A percentile compares a stretch with the other conserved stretches of the same genome.
Conservation (phyloP, 53 echinoderm and acorn worm genomes). For the Astropecten irregularis region DNA sequence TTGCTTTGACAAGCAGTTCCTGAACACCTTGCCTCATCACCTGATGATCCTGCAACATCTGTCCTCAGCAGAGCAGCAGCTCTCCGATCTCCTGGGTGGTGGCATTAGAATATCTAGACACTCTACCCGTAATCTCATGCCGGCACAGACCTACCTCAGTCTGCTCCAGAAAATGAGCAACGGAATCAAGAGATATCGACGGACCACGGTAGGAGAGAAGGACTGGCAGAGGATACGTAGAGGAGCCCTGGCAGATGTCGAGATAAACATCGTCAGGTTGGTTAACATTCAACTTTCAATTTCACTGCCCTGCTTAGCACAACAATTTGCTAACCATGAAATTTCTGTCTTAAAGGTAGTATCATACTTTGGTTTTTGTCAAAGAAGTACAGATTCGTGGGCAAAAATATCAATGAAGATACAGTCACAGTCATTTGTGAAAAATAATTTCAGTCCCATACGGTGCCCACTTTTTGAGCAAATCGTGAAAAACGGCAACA, state of each 20-base stretch:
- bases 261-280: conserved; percentile 32
- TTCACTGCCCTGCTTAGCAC: not conserved
- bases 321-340: too few species aligned
- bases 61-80: conserved; percentile 49
- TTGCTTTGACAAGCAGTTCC: conserved; percentile 10
- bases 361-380: too few species aligned
- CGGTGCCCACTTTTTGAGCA: too few species aligned
- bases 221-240: conserved; percentile 10
- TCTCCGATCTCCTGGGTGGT: conserved; percentile 65
- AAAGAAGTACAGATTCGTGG: too few species aligned
- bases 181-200: conserved; percentile 38
- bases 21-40: conserved; percentile 58
- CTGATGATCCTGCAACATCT: conserved; percentile 53
- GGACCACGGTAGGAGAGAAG: conserved; percentile 13
- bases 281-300: not conserved
- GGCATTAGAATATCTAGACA: conserved; percentile 20
- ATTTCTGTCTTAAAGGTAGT: too few species aligned
- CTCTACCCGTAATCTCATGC: conserved; percentile 15
- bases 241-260: conserved; percentile 36
- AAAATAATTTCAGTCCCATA: too few species aligned
- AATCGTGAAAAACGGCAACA: too few species aligned
- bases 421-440: too few species aligned
- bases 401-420: too few species aligned
- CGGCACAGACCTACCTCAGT: conserved; percentile 39
- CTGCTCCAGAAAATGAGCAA: conserved; percentile 33